Conservation (phyloP, 2,888 invertebrate genomes). For the Diadegma fenestrale region DNA sequence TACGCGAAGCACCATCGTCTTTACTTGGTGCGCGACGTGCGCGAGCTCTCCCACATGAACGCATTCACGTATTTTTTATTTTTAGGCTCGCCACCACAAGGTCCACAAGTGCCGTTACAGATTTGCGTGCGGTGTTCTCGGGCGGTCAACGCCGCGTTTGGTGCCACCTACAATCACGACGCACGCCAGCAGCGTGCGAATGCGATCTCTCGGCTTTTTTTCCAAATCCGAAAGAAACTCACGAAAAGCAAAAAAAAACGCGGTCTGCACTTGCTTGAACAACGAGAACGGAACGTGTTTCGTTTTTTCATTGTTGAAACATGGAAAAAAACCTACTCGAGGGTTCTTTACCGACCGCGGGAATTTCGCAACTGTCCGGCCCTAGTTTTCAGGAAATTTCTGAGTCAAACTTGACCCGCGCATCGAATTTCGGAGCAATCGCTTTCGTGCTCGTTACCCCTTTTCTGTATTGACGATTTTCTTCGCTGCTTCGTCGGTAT, state of each 20-base stretch:
- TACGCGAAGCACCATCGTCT: conserved; percentile 1
- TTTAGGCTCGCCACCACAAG: background rate
- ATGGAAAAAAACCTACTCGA: background rate
- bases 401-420: background rate
- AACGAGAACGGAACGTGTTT: background rate
- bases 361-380: too few relatives aligned
- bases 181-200: background rate
- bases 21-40: conserved; percentile 4
- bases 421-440: background rate
- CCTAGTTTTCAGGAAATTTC: too few relatives aligned
- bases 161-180: conserved; percentile 12
- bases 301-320: background rate
- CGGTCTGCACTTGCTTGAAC: background rate
- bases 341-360: background rate
- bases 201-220: background rate
- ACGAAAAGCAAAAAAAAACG: background rate
- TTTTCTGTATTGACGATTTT: too few relatives aligned
- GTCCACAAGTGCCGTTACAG: background rate
- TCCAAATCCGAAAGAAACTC: background rate
- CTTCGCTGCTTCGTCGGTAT: background rate
- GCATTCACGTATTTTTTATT: conserved; percentile 13
- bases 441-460: too few relatives aligned
- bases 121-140: background rate
- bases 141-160: background rate
- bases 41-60: conserved; percentile 1